phyloP scores from a whole-genome alignment of 2,797 vertebrate species.

The Bradypodion pumilum region DNA sequence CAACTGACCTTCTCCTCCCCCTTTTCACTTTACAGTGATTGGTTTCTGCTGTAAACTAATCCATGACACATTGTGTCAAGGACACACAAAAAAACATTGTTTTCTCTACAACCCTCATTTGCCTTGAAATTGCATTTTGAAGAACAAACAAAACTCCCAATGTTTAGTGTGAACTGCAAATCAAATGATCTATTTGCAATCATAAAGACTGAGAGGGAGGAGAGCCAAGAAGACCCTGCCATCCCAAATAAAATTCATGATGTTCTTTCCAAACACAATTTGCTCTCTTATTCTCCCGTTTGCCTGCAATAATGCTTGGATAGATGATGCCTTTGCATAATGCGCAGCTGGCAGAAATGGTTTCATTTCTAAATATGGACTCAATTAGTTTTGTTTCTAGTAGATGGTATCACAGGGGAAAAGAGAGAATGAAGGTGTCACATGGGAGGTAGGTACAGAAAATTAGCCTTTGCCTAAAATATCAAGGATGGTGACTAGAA shows the following conservation, averaged over 20 bases:
- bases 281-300: constrained; percentile 33
- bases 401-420: constrained; percentile 34
- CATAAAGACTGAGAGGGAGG: constrained; percentile 52
- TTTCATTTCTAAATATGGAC: constrained; percentile 40
- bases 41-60: constrained; percentile 58
- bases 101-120: constrained; percentile 61
- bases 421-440: background rate
- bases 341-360: constrained; percentile 42
- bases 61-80: constrained; percentile 55
- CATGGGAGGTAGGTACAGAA: constrained; percentile 3
- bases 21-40: constrained; percentile 54
- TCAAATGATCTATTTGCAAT: constrained; percentile 58
- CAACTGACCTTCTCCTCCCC: constrained; percentile 36
- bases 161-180: constrained; percentile 48
- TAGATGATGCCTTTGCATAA: constrained; percentile 37
- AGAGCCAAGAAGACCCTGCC: constrained; percentile 51
- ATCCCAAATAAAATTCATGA: constrained; percentile 55
- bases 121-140: constrained; percentile 61
- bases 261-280: constrained; percentile 53
- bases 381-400: constrained; percentile 33
- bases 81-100: constrained; percentile 53
- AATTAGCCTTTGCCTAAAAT: constrained; percentile 64
- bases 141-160: background rate
- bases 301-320: background rate
- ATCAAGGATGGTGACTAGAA: constrained; percentile 53